phyloP scores from a whole-genome alignment of 1,140 invertebrate species.

The Schmidtea mediterranea region DNA sequence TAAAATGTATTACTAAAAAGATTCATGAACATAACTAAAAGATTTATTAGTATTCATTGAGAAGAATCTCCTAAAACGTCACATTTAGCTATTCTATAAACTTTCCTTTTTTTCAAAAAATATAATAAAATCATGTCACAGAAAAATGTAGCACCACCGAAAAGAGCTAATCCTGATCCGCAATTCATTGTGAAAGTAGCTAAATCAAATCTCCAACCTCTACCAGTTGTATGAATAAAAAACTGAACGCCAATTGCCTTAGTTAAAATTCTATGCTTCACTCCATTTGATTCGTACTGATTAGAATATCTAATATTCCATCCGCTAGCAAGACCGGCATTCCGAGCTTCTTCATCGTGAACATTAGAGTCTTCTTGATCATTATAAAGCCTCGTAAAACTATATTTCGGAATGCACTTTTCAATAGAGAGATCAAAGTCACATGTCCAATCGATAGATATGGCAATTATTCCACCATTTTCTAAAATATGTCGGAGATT shows the following conservation, averaged over 20 bases:
- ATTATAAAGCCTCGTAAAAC: constrained; percentile 22
- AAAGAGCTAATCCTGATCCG: constrained; percentile 30
- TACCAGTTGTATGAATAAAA: constrained; percentile 28
- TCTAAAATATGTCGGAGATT: constrained; percentile 16
- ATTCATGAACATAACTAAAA: too few species aligned
- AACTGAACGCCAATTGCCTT: constrained; percentile 33
- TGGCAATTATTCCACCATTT: constrained; percentile 29
- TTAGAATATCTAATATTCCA: constrained; percentile 2
- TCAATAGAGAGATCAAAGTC: constrained; percentile 27
- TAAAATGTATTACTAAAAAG: too few species aligned
- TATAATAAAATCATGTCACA: constrained; percentile 31
- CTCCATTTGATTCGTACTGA: constrained; percentile 18
- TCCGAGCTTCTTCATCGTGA: neutral
- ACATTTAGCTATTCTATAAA: neutral
- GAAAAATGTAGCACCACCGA: constrained; percentile 27
- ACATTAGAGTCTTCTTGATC: constrained; percentile 7
- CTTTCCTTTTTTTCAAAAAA: constrained; percentile 19
- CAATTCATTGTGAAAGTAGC: constrained; percentile 29
- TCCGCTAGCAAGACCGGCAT: neutral
- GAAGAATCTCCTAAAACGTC: too few species aligned
- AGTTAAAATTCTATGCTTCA: constrained; percentile 25
- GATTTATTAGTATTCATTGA: too few species aligned
- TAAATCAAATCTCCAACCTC: constrained; percentile 29
- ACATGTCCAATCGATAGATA: constrained; percentile 31
- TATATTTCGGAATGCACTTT: constrained; percentile 29